A percentile compares a stretch with the other conserved stretches of the same genome.
Evolutionary conservation across 2,113 vertebrate genomes (phyloP).

Genomic region (Mirza zaza): DNA sequence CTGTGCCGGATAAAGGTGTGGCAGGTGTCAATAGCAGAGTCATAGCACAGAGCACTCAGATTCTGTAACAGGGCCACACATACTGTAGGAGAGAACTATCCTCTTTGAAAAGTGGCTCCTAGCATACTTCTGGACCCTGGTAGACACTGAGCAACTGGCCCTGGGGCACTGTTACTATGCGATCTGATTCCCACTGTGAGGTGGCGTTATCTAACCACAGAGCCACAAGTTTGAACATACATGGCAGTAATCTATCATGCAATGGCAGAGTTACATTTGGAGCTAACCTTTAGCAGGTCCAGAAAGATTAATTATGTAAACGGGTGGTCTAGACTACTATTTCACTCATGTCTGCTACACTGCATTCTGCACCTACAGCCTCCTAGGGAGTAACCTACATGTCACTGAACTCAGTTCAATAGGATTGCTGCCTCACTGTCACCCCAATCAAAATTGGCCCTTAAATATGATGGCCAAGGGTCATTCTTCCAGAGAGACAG

Average conservation of each 20-base stretch:
- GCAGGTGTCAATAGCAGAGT: neutral
- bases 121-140: neutral
- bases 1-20: neutral
- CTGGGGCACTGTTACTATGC: neutral
- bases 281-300: neutral
- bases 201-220: neutral
- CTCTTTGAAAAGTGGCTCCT: neutral
- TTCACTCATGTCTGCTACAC: neutral
- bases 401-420: neutral
- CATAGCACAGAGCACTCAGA: neutral
- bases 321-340: neutral
- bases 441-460: neutral
- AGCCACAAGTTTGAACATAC: neutral
- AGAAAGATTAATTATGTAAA: neutral
- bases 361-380: neutral
- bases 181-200: neutral
- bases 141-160: neutral
- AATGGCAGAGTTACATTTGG: neutral
- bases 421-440: neutral
- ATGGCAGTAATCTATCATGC: neutral
- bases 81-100: neutral
- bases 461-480: neutral
- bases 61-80: neutral
- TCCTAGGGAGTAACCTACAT: neutral
- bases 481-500: neutral